Base-by-base conservation (phyloP, 2,888 invertebrate species). In the Dolomedes plantarius region DNA sequence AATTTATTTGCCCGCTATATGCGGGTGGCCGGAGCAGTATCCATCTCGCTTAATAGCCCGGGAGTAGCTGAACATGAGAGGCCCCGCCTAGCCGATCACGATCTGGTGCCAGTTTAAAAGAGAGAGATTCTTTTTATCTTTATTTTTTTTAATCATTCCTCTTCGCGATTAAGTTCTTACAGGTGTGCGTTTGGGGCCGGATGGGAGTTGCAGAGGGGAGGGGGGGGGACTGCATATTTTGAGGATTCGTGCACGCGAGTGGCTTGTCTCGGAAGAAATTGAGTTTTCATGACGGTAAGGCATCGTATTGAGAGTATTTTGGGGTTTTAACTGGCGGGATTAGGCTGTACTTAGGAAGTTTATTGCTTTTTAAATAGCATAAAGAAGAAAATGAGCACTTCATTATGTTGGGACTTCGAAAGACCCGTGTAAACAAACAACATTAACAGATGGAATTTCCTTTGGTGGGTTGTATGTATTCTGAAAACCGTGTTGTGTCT, bases 61-160 rank as follows among this genome's bases (percentile, higher is more conserved):
- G 83, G 83, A 85, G 83, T 85, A 73, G 81, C 69, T 32, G 77
- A 85, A 78, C 83, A 85, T 85, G 83, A 85, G 65, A 50, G 69
- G 72, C 71, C 71, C 76, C 82, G 76, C 82, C 82, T 64, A 27
- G 5, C 36, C 7, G 32, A 39, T 77, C 83, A 85, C 83, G 83
- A 83, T 41, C 36, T 56, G 36, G 73, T 73, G 29, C 19, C 73
- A 19, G 41, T 32, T 50, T 23, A 1, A 23, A 23, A 36, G 9
- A 5, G 36, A 9, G n/a, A n/a, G n/a, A n/a, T n/a, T n/a, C n/a
- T n/a, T 41, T 79, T 71, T n/a, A 77, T 69, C 23, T n/a, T n/a
- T 50, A 9, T 9, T 72, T 32, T 23, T 7, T 31, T 29, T 39
- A 65, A 29, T 28, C 32, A 13, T 29, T 65, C 62, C 16, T 41